Percentiles rank a stretch among this genome's conserved stretches.
These are phyloP conservation scores for Caenorhabditis sp. DNA, from an alignment of 2,888 invertebrate species.

Conservation along the genomic window DNA sequence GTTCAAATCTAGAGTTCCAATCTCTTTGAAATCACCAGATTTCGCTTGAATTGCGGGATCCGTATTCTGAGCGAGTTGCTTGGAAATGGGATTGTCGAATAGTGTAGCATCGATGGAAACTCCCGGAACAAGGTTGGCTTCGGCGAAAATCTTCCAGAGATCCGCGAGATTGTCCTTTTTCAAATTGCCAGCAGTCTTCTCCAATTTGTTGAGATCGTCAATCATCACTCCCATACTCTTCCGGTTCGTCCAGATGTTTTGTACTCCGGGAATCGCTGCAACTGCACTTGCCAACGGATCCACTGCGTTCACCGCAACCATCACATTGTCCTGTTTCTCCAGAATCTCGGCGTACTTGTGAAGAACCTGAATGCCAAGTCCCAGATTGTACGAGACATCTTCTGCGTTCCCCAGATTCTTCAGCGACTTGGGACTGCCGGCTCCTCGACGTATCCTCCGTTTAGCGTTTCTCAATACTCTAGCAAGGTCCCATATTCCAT, in stretches of 20 bases:
- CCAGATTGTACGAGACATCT: neutral
- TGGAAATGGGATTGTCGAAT: neutral
- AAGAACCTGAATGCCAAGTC: neutral
- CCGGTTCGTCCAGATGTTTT: neutral
- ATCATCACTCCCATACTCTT: neutral
- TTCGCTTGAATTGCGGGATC: no score
- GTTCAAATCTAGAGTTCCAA: neutral
- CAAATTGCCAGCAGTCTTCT: neutral
- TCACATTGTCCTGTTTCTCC: neutral
- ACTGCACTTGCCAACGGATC: neutral
- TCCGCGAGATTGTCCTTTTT: neutral
- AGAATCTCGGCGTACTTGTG: neutral
- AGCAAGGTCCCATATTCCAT: neutral
- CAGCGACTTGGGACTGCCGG: neutral
- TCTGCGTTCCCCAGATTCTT: neutral
- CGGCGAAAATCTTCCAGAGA: neutral
- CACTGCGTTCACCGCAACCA: neutral
- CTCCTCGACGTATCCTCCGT: neutral
- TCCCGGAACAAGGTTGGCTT: neutral
- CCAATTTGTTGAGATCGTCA: neutral
- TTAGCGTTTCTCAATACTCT: neutral
- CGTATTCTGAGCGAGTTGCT: neutral
- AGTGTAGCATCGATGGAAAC: neutral
- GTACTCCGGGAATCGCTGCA: neutral
- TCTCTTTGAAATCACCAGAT: neutral